A percentile compares a stretch with the other conserved stretches of the same genome.
Evolutionary conservation across 2,113 vertebrate species (phyloP).

Genomic region (Macquaria ambigua): DNA sequence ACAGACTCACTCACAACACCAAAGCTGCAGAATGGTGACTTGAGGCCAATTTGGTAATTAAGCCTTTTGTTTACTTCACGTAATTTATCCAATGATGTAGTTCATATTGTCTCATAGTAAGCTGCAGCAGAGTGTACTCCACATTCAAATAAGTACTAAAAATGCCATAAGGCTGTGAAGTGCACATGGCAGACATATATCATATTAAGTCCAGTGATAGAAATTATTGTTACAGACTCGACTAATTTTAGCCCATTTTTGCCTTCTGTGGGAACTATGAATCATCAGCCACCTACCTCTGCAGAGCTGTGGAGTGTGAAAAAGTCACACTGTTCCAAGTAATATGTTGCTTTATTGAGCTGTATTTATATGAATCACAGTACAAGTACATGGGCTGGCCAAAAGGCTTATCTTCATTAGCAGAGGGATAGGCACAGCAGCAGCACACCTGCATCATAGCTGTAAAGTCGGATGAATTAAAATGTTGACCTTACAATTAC

Average conservation of each 20-base stretch:
- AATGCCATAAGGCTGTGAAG: neutral
- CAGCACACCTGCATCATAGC: neutral
- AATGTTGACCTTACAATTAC: neutral
- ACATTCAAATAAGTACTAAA: neutral
- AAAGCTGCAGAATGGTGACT: neutral
- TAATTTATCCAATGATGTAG: neutral
- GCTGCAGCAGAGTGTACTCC: neutral
- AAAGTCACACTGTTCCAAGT: neutral
- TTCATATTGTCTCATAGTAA: neutral
- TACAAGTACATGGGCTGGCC: neutral
- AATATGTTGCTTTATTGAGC: conserved; percentile 1
- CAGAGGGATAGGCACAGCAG: neutral
- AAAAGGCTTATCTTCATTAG: neutral
- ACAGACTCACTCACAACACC: neutral
- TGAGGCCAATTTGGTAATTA: neutral
- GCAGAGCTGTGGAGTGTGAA: neutral
- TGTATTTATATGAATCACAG: conserved; percentile 6
- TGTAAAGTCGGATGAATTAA: neutral
- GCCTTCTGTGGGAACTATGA: neutral
- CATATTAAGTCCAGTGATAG: too few relatives aligned
- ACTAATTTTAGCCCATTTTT: neutral
- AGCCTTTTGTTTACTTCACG: neutral
- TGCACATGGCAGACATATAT: too few relatives aligned
- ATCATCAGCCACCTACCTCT: conserved; percentile 25
- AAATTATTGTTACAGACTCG: neutral